Base-by-base conservation (phyloP, 2,113 vertebrate genomes). In the Nothobranchius furzeri region DNA sequence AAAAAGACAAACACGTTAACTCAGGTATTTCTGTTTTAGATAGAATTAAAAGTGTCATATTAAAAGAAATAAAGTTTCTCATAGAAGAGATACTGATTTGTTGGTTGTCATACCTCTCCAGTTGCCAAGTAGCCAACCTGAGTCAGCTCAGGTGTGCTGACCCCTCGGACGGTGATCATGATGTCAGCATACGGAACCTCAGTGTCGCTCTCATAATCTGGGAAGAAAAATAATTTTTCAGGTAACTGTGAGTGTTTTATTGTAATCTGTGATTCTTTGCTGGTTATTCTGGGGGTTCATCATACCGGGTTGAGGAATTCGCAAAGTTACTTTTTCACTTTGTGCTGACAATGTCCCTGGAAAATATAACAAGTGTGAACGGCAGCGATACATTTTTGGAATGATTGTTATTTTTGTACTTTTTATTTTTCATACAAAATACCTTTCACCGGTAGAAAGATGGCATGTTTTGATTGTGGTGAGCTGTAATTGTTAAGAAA, bases 171-270 rank as follows among this genome's bases (percentile, higher is more conserved):
- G 4, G 91, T 89, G 66, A 94, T 94, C 75, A 93, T 87, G 42
- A 93, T 94, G 76, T 94, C 93, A 52, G 93, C 93, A 50, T 94
- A 94, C 17, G 92, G 90, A 51, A 94, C 92, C 70, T 94, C 93
- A n/a, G 85, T 84, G 70, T 91, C 90, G 20, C 88, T 90, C 68
- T 90, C 88, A 36, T 69, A 72, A 40, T 93, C 93, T 93, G 69
- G 17, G 20, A 37, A 69, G 45, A 68, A 36, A 65, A 60, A 13
- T 1, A 48, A 0, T 61, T 24, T 11, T 20, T 73, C 9, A 75
- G 15, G 13, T 20, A 55, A 57, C 5, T 50, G 3, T 56, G 2
- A 59, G 43, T 55, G 17, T 46, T 62, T 11, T 12, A 14, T 9
- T 9, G 8, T 36, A 51, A 9, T 12, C 10, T 1, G 7, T 48